A percentile compares a stretch with the other conserved stretches of the same genome.
Conservation (phyloP, 2,797 vertebrate species). For the Hipposideros larvatus region DNA sequence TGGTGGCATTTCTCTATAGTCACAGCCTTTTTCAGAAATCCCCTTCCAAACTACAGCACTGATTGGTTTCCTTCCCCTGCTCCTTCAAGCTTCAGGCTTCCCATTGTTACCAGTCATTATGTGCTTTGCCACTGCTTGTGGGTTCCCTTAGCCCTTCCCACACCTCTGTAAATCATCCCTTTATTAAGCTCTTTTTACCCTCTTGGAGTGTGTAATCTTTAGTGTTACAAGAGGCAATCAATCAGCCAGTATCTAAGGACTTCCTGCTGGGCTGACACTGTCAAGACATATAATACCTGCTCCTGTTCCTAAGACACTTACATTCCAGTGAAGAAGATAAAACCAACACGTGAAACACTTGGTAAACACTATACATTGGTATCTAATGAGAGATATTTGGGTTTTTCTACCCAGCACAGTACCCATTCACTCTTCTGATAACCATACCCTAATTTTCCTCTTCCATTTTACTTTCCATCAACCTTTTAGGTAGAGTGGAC, state of each 20-base stretch:
- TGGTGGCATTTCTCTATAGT: constrained; percentile 62
- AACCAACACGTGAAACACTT: constrained; percentile 51
- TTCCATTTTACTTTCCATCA: background rate
- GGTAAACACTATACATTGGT: constrained; percentile 25
- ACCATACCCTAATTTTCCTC: background rate
- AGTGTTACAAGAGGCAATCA: background rate
- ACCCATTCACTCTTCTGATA: constrained; percentile 50
- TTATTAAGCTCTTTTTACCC: constrained; percentile 34
- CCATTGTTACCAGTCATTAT: background rate
- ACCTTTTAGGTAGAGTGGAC: constrained; percentile 1
- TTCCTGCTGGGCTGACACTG: constrained; percentile 44
- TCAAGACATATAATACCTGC: constrained; percentile 47
- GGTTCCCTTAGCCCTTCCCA: background rate
- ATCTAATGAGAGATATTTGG: constrained; percentile 43
- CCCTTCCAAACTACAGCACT: background rate
- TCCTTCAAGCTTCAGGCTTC: background rate
- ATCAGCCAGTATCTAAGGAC: constrained; percentile 39
- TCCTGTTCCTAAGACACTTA: constrained; percentile 40
- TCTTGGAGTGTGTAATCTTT: background rate
- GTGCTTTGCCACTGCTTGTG: background rate
- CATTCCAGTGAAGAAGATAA: constrained; percentile 38
- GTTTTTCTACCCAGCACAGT: background rate
- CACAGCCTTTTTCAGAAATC: constrained; percentile 41
- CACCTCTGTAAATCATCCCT: background rate
- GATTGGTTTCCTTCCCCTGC: background rate